Conservation (phyloP, 2,888 invertebrate genomes). For the Camponotus fellah region DNA sequence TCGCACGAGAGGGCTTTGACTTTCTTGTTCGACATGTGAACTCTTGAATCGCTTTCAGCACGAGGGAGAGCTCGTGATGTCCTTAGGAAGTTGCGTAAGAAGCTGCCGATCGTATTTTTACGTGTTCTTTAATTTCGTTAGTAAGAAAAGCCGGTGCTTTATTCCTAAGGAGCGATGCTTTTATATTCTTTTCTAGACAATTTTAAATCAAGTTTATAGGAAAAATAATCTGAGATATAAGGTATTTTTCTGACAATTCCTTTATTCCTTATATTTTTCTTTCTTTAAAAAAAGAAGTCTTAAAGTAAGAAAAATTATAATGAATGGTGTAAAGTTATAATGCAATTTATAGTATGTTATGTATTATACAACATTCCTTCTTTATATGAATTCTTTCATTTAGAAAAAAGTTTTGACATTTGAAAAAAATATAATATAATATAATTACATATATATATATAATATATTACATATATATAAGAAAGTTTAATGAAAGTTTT, state of each 20-base stretch:
- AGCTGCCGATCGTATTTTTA: conserved; percentile 34
- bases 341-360: neutral
- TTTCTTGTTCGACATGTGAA: conserved; percentile 35
- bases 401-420: no score
- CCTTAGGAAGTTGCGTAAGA: conserved; percentile 40
- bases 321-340: neutral
- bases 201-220: neutral
- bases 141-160: neutral
- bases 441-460: no score
- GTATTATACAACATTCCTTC: neutral
- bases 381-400: neutral
- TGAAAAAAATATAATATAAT: no score
- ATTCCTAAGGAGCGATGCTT: neutral
- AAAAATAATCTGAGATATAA: neutral
- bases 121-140: conserved; percentile 43
- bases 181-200: conserved; percentile 4
- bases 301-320: neutral
- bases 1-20: conserved; percentile 41
- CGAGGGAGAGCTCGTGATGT: neutral
- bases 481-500: no score
- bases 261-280: neutral
- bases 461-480: no score
- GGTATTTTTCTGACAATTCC: neutral
- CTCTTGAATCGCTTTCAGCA: neutral
- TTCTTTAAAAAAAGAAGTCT: neutral